Evolutionary conservation across 2,113 vertebrate genomes (phyloP).

Genomic region (Naja naja): DNA sequence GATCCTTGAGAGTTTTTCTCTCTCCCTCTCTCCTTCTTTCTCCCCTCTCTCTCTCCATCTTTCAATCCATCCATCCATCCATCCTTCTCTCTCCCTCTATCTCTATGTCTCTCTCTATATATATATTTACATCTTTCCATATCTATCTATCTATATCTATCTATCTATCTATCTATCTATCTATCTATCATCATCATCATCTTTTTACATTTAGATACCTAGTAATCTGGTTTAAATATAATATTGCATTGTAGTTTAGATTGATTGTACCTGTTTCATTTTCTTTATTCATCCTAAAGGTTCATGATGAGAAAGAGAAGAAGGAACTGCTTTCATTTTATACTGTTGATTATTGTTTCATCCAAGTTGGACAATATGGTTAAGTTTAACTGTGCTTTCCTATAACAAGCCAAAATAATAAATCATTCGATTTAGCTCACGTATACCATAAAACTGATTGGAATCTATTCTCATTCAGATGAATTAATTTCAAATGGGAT

Average conservation of each 20-base stretch:
- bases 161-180: no score
- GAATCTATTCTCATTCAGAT: background rate
- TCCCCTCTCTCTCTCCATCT: no score
- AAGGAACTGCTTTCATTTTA: background rate
- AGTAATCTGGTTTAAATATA: background rate
- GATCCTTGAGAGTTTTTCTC: background rate
- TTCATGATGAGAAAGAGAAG: background rate
- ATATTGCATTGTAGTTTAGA: background rate
- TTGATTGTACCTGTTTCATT: background rate
- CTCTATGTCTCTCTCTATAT: no score
- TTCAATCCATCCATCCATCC: no score
- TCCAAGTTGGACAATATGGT: background rate
- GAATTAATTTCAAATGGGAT: background rate
- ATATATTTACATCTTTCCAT: no score
- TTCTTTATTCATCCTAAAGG: background rate
- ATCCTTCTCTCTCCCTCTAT: no score
- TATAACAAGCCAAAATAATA: background rate
- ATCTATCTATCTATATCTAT: no score
- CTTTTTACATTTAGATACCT: background rate
- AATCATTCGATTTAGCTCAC: background rate
- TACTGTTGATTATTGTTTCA: background rate
- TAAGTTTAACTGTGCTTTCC: background rate
- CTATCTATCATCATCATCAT: background rate
- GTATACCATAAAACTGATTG: background rate
- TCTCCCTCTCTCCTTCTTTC: no score